Evolutionary conservation across 2,113 vertebrate genomes (phyloP).

Genomic region (Phyllostomus hastatus): DNA sequence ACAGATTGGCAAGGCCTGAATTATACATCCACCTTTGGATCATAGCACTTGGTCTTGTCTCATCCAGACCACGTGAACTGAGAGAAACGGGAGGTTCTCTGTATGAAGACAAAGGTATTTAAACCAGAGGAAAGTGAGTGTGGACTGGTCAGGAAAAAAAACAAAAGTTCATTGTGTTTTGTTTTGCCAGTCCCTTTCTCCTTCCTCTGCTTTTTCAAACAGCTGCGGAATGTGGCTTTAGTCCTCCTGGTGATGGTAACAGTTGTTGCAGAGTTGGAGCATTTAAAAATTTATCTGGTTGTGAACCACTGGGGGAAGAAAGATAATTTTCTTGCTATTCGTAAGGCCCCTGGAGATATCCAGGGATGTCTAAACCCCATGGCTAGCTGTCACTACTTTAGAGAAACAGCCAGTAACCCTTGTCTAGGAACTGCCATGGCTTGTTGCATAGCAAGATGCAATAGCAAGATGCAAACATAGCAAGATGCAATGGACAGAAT

Average conservation of each 20-base stretch:
- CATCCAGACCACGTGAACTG: background rate
- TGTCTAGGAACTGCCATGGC: background rate
- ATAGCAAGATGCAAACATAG: too few species aligned
- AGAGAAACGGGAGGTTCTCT: background rate
- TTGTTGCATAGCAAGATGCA: too few species aligned
- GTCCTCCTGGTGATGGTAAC: background rate
- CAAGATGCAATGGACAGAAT: background rate
- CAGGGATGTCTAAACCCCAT: background rate
- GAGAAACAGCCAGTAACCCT: background rate
- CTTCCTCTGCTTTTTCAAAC: background rate
- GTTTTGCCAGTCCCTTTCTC: background rate
- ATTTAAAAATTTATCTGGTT: background rate
- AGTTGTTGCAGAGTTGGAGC: background rate
- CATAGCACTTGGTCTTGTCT: background rate
- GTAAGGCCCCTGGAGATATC: background rate
- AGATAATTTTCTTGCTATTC: background rate
- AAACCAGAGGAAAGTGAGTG: background rate
- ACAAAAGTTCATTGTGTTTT: background rate
- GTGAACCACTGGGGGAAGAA: background rate
- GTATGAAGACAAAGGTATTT: background rate
- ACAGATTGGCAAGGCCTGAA: background rate
- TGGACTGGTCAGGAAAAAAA: background rate
- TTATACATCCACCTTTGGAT: background rate
- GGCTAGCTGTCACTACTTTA: background rate
- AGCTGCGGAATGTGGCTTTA: background rate